Conservation (phyloP, 30 jellyfish, hydroid and myxozoan species). For the Aurelia coerulea region DNA sequence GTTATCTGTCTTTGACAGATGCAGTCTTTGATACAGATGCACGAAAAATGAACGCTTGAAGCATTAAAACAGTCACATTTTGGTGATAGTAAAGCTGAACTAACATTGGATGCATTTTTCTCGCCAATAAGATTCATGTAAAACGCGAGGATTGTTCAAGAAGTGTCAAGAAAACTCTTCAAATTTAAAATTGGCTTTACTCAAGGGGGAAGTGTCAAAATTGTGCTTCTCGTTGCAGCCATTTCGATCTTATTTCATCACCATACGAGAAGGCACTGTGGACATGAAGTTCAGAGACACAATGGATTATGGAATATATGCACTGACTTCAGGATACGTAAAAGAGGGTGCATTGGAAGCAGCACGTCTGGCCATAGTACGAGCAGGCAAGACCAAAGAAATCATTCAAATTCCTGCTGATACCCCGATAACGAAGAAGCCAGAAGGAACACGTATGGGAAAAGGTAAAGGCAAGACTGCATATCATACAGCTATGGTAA, state of each 20-base stretch:
- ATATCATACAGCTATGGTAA: conserved; percentile 86
- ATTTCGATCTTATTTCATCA: conserved; percentile 16
- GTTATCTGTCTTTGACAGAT: no score
- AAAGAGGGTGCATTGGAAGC: conserved; percentile 96
- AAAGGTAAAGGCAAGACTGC: conserved; percentile 96
- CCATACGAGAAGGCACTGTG: conserved; percentile 55
- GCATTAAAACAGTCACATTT: no score
- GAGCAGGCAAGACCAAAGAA: conserved; percentile 86
- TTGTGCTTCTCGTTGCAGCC: conserved; percentile 3
- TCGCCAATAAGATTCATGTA: no score
- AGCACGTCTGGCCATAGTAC: conserved; percentile 76
- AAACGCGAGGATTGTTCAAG: no score
- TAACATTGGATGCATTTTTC: no score
- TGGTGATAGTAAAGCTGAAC: no score
- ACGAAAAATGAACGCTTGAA: no score
- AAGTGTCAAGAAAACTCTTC: no score
- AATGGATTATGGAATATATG: conserved; percentile 90
- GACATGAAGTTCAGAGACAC: conserved; percentile 69
- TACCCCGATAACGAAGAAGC: conserved; percentile 85
- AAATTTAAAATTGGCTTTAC: no score
- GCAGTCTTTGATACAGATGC: no score
- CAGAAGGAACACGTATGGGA: conserved; percentile 97
- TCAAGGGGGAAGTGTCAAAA: no score
- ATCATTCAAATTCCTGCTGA: conserved; percentile 74
- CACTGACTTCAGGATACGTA: conserved; percentile 88